A percentile compares a stretch with the other conserved stretches of the same genome.
Conservation (phyloP, 2,113 vertebrate genomes). For the Leucopternis melanops region DNA sequence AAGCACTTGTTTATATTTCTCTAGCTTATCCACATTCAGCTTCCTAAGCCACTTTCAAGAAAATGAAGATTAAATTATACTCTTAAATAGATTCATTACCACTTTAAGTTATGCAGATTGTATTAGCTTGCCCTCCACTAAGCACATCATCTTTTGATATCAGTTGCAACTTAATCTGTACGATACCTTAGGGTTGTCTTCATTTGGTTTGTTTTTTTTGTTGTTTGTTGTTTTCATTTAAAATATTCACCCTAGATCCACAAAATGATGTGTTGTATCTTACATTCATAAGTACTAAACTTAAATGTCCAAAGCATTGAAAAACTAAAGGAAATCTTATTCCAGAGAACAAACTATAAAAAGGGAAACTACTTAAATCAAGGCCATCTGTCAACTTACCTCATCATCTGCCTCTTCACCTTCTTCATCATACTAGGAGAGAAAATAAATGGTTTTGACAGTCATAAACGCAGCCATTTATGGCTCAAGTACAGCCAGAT, state of each 20-base stretch:
- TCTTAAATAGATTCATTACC: background rate
- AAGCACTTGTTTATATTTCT: background rate
- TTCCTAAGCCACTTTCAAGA: background rate
- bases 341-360: background rate
- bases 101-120: background rate
- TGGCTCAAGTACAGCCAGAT: background rate
- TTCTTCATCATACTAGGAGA: slow-evolving; percentile 93
- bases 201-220: background rate
- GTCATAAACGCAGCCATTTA: background rate
- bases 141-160: background rate
- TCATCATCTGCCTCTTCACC: slow-evolving; percentile 98
- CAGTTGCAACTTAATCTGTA: background rate
- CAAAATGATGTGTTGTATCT: background rate
- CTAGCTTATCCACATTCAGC: background rate
- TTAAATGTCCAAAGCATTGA: background rate
- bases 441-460: slow-evolving; percentile 13
- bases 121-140: background rate
- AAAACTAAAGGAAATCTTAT: background rate
- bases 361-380: background rate
- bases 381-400: slow-evolving; percentile 74
- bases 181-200: background rate
- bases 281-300: background rate
- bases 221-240: background rate
- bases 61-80: background rate
- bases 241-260: background rate